These are phyloP conservation scores for Campylorhamphus procurvoides DNA, from an alignment of 2,113 vertebrate genomes.

Conservation along the genomic window DNA sequence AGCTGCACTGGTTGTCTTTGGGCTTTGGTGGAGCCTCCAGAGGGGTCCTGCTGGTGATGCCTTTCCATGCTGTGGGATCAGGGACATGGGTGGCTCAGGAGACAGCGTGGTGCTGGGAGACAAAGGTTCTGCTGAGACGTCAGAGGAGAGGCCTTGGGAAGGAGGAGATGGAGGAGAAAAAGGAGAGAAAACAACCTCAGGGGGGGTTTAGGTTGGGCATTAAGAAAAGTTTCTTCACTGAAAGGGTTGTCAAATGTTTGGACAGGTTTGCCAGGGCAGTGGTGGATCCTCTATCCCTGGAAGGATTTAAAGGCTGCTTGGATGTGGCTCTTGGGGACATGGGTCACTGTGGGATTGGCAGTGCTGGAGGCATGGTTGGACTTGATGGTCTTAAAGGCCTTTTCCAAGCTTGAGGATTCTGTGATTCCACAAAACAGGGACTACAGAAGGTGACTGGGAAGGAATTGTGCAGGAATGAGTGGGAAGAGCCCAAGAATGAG, in stretches of 20 bases:
- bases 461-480: neutral
- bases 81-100: neutral
- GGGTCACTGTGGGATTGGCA: neutral
- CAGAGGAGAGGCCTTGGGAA: neutral
- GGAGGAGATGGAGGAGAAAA: neutral
- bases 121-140: neutral
- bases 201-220: neutral
- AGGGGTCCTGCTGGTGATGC: neutral
- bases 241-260: neutral
- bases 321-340: neutral
- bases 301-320: rapidly evolving
- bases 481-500: neutral
- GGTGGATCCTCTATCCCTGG: neutral
- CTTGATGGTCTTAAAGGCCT: neutral
- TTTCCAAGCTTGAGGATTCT: neutral
- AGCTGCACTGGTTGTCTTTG: too few species aligned
- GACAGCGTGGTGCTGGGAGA: rapidly evolving
- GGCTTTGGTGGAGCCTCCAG: neutral
- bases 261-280: neutral
- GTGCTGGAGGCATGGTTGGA: neutral
- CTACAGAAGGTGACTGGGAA: neutral
- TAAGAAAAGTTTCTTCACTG: too few species aligned
- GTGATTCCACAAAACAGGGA: neutral
- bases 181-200: neutral
- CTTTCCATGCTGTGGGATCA: neutral